A percentile compares a stretch with the other conserved stretches of the same genome.
Conservation (phyloP, 2,888 invertebrate species). For the Ptychoptera contaminata region DNA sequence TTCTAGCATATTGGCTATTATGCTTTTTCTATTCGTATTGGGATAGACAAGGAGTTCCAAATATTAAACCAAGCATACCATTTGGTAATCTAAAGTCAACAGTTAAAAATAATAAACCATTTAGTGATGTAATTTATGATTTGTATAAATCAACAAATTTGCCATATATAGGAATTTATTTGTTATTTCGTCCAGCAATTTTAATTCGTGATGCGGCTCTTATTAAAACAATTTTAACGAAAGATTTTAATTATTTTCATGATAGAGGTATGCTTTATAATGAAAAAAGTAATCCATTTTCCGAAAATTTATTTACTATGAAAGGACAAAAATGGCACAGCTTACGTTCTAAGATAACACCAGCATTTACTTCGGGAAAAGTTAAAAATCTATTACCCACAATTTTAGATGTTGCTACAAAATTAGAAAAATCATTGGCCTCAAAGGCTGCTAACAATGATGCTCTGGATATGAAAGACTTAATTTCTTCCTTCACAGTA, state of each 20-base stretch:
- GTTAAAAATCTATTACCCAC: constrained; percentile 46
- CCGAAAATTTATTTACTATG: constrained; percentile 41
- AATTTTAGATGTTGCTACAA: constrained; percentile 38
- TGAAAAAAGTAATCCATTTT: constrained; percentile 41
- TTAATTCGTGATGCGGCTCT: constrained; percentile 44
- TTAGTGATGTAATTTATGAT: constrained; percentile 43
- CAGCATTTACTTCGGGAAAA: constrained; percentile 50
- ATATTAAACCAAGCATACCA: constrained; percentile 39
- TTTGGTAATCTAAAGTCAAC: constrained; percentile 44
- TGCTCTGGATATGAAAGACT: constrained; percentile 32
- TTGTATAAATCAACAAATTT: constrained; percentile 31
- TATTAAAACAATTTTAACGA: constrained; percentile 40
- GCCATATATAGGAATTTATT: constrained; percentile 41
- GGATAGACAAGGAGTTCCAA: constrained; percentile 38
- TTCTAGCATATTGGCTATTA: constrained; percentile 8
- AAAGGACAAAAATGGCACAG: constrained; percentile 44
- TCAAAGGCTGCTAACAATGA: constrained; percentile 18
- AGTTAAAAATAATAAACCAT: constrained; percentile 36
- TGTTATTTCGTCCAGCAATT: constrained; percentile 41
- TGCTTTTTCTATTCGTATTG: constrained; percentile 32
- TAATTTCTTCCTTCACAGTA: constrained; percentile 22
- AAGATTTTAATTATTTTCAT: constrained; percentile 46
- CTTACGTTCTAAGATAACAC: constrained; percentile 43
- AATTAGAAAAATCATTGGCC: constrained; percentile 33
- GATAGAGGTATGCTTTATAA: constrained; percentile 47